Conservation (phyloP, 1,140 invertebrate species). For the Maniola jurtina region DNA sequence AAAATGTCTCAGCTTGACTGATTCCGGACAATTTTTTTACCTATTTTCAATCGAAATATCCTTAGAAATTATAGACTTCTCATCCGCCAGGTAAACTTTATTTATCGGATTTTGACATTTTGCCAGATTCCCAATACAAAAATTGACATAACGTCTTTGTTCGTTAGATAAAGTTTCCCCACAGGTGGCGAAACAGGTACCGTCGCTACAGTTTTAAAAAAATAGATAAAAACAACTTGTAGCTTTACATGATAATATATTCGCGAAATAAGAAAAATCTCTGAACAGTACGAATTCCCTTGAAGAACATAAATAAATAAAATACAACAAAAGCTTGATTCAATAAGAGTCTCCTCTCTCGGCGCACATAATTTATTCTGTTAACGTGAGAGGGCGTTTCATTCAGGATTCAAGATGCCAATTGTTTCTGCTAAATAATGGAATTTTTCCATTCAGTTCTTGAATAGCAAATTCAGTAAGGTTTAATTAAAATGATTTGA, state of each 20-base stretch:
- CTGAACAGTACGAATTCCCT: not conserved
- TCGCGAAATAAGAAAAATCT: not conserved
- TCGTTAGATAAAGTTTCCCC: no score
- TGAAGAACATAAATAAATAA: not conserved
- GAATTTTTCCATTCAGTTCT: not conserved
- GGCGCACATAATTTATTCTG: constrained; percentile 1
- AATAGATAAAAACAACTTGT: not conserved
- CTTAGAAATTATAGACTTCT: no score
- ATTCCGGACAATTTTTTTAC: no score
- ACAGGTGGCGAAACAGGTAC: no score
- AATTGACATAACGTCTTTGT: no score
- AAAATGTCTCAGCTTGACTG: no score
- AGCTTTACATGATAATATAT: not conserved
- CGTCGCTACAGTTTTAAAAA: not conserved
- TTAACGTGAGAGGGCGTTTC: constrained; percentile 4
- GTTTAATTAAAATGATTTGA: not conserved
- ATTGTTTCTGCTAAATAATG: not conserved
- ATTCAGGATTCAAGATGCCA: not conserved
- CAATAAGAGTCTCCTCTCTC: not conserved
- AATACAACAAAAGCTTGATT: not conserved
- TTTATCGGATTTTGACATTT: no score
- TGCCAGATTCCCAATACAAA: no score
- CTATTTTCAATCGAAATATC: no score
- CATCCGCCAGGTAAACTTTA: no score
- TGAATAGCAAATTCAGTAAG: not conserved